These are phyloP conservation scores for Schrankia costaestrigalis DNA, from an alignment of 2,888 invertebrate species.

Conservation along the genomic window DNA sequence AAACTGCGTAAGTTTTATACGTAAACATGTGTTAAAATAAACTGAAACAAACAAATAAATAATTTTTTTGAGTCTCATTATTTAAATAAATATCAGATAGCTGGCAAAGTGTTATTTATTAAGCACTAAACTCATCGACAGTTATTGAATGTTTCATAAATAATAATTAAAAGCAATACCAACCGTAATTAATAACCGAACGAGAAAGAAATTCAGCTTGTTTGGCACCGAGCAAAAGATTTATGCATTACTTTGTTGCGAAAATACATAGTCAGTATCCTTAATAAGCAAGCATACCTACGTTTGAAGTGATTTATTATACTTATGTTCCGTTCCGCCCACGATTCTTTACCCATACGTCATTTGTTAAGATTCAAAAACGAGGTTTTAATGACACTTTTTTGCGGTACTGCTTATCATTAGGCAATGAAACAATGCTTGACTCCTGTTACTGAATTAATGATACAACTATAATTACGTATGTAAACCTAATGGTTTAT, in stretches of 20 bases:
- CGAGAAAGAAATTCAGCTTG: constrained; percentile 15
- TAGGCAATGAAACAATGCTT: constrained; percentile 15
- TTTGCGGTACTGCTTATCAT: constrained; percentile 17
- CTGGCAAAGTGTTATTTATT: constrained; percentile 1
- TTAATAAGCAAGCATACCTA: constrained; percentile 20
- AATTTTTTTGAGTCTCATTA: neutral
- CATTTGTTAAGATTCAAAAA: constrained; percentile 30
- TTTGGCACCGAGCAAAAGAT: constrained; percentile 28
- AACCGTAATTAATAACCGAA: constrained; percentile 15
- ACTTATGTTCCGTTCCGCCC: constrained; percentile 35
- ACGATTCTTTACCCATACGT: constrained; percentile 31
- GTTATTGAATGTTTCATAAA: constrained; percentile 13
- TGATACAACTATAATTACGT: constrained; percentile 33
- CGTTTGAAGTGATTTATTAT: constrained; percentile 37
- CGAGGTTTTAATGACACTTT: constrained; percentile 30
- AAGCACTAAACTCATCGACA: constrained; percentile 17
- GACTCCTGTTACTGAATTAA: constrained; percentile 26
- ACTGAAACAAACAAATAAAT: too few species aligned
- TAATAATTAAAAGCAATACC: constrained; percentile 10
- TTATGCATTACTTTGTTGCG: constrained; percentile 32
- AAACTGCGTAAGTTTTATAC: too few species aligned
- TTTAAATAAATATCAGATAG: neutral
- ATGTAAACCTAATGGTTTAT: constrained; percentile 55
- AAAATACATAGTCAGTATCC: constrained; percentile 27
- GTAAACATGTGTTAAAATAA: too few species aligned